Evolutionary conservation across 2,797 vertebrate species (phyloP).

Genomic region (Agapornis canus): DNA sequence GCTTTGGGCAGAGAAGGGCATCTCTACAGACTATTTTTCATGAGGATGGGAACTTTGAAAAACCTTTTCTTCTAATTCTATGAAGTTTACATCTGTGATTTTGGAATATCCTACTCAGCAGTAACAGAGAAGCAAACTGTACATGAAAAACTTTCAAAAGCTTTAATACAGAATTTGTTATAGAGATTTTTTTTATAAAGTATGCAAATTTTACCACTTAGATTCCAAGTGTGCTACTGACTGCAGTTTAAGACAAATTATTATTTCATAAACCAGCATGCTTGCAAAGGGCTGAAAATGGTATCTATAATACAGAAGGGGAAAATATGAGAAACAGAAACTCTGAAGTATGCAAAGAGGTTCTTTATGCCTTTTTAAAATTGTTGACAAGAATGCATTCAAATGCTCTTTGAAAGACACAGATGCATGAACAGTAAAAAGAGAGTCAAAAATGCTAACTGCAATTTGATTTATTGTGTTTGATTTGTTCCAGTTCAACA

Average conservation of each 20-base stretch:
- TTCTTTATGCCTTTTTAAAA: background rate
- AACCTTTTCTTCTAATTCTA: background rate
- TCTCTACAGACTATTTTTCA: background rate
- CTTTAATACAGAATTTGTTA: background rate
- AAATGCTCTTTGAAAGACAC: background rate
- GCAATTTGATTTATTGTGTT: conserved; percentile 17
- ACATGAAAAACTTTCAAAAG: background rate
- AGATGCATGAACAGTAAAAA: background rate
- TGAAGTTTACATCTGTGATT: background rate
- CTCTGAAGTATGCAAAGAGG: background rate
- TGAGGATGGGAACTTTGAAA: background rate
- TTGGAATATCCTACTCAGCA: background rate
- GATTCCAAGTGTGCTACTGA: background rate
- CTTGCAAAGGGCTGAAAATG: background rate
- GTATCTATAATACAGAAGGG: background rate
- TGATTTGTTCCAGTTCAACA: conserved; percentile 7
- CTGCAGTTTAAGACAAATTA: background rate
- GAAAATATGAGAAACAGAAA: background rate
- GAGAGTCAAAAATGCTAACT: background rate
- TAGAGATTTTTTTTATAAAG: background rate
- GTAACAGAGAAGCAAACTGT: background rate
- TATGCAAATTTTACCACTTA: background rate
- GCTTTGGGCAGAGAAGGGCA: background rate
- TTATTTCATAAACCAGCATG: background rate
- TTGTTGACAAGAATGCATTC: background rate